A percentile compares a stretch with the other conserved stretches of the same genome.
These are phyloP conservation scores for Sinocyclocheilus maitianheensis DNA, from an alignment of 2,113 vertebrate species.

Conservation along the genomic window DNA sequence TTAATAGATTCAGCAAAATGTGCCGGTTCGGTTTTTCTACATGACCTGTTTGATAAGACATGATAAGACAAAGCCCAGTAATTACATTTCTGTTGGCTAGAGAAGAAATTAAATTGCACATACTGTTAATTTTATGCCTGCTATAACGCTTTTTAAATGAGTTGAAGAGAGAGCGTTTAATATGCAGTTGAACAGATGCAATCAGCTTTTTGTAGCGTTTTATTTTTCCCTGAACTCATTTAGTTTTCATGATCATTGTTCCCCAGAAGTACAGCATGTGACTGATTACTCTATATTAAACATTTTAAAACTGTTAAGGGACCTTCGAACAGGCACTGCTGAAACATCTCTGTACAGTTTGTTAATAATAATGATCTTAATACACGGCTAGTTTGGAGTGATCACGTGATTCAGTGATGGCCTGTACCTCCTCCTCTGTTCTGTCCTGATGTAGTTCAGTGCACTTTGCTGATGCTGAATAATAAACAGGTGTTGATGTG, in stretches of 20 bases:
- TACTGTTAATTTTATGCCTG: constrained; percentile 14
- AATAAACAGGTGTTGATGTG: too few species aligned
- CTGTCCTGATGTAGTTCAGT: background rate
- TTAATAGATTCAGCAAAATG: background rate
- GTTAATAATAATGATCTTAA: background rate
- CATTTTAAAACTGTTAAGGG: background rate
- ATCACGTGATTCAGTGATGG: background rate
- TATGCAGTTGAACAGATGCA: constrained; percentile 7
- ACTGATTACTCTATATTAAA: background rate
- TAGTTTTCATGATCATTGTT: constrained; percentile 24
- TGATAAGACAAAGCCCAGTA: constrained; percentile 19
- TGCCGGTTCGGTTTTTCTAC: constrained; percentile 7
- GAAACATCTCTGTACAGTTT: background rate
- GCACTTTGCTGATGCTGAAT: background rate
- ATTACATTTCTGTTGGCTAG: background rate
- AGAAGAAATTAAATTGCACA: background rate
- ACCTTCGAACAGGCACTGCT: background rate
- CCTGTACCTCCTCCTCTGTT: background rate
- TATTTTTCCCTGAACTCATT: constrained; percentile 23
- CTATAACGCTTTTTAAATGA: background rate
- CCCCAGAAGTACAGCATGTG: background rate
- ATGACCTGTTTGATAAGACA: constrained; percentile 26
- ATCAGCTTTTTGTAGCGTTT: constrained; percentile 12
- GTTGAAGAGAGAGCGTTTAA: constrained; percentile 10
- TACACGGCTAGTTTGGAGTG: background rate